These are phyloP conservation scores for Triplophysa yarkandensis DNA, from an alignment of 2,797 vertebrate species.

Conservation along the genomic window DNA sequence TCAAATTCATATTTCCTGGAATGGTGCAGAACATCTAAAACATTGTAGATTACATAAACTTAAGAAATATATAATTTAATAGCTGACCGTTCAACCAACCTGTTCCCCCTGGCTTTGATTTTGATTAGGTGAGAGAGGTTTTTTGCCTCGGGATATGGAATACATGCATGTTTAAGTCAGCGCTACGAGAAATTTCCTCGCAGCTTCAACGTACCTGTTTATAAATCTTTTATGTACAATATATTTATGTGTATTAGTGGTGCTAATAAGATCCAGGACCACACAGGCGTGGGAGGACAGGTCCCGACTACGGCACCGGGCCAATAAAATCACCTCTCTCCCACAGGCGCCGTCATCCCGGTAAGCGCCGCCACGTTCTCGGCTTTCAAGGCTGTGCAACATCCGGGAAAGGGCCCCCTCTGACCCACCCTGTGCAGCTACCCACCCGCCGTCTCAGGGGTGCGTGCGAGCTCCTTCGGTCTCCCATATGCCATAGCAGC, in stretches of 20 bases:
- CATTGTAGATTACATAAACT: too few relatives aligned
- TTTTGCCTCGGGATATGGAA: slow-evolving; percentile 3
- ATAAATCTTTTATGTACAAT: slow-evolving; percentile 24
- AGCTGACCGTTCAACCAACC: neutral
- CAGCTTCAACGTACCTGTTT: slow-evolving; percentile 8
- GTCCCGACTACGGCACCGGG: slow-evolving; percentile 58
- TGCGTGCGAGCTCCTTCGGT: slow-evolving; percentile 12
- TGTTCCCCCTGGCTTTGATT: neutral
- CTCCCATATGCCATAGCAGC: slow-evolving; percentile 55
- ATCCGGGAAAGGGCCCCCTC: slow-evolving; percentile 55
- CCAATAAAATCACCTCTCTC: slow-evolving; percentile 75
- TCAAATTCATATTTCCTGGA: too few relatives aligned
- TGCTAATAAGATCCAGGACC: slow-evolving; percentile 72
- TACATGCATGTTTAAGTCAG: slow-evolving; percentile 2
- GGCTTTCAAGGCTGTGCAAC: slow-evolving; percentile 66
- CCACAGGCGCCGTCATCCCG: slow-evolving; percentile 62
- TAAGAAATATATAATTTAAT: neutral
- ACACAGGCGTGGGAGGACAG: slow-evolving; percentile 66
- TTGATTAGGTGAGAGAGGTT: slow-evolving; percentile 16
- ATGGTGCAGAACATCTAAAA: too few relatives aligned
- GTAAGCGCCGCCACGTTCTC: slow-evolving; percentile 69
- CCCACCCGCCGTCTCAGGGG: slow-evolving; percentile 29
- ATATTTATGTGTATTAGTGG: slow-evolving; percentile 29
- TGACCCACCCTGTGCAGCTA: slow-evolving; percentile 6
- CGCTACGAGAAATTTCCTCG: slow-evolving; percentile 18